Evolutionary conservation across 2,797 vertebrate genomes (phyloP), one percentile per base, ranked within the genome.

Genomic region (Sebastes elongatus): DNA sequence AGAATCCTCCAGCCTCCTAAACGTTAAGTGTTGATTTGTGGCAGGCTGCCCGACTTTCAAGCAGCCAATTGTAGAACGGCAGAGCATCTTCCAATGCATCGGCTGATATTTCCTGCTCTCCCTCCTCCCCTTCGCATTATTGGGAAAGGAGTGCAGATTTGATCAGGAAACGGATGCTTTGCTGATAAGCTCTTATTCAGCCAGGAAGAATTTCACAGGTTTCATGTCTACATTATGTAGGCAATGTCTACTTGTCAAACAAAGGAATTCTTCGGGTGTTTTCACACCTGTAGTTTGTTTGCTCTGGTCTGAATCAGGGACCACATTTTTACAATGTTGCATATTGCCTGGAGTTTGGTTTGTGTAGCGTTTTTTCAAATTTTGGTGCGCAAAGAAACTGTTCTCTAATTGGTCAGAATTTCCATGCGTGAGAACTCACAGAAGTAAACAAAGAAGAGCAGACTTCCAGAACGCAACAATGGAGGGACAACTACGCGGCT

Each of bases 11-110:
- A 71, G 66, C 86, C 70, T 88, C 64, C 77, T 75, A 10, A 92
- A 84, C 70, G 57, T 83, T 86, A 88, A 93, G 89, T 88, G 91
- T 86, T 82, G 87, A 86, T 88, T 87, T 84, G 89, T 81, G 85
- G 86, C 85, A 55, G 35, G 13, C 84, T 76, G 87, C 90, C 90
- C 84, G 20, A 80, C 85, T 92, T 88, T 60, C 64, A 55, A 78
- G 85, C 62, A 90, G 86, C 85, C 91, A 91, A 88, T 91, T 38
- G 83, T 11, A 35, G 33, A 77, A 6, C 55, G 70, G 85, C 30
- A 74, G 46, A 78, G 86, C 88, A 82, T 89, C 91, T 84, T 90
- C 86, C 78, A 78, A 76, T 56, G 71, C 52, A 91, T 92, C 86
- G 10, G 74, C 81, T 83, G 87, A 93, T 91, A 42, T 79, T 87